These are phyloP conservation scores for Coregonus clupeaformis DNA, from an alignment of 2,113 vertebrate species.

Conservation along the genomic window DNA sequence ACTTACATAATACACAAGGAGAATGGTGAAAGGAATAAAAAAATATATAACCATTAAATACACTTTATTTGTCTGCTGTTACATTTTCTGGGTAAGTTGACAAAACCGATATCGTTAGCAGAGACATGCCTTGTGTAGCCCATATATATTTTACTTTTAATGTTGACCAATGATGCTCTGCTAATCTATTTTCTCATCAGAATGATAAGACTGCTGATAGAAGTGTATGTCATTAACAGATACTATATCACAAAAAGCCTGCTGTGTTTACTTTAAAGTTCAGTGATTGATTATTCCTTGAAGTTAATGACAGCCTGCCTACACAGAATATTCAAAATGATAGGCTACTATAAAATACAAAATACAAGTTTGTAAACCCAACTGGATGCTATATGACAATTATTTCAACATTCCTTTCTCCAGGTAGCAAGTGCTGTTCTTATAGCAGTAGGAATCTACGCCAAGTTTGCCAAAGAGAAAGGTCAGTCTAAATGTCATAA, in stretches of 20 bases:
- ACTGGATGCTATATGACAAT: not conserved
- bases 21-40: slow-evolving; percentile 43
- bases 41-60: slow-evolving; percentile 69
- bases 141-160: not conserved
- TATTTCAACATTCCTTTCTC: not conserved
- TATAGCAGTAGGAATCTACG: slow-evolving; percentile 77
- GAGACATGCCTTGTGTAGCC: too few relatives aligned
- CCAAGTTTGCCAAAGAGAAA: slow-evolving; percentile 79
- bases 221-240: not conserved
- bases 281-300: too few relatives aligned
- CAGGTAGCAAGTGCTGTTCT: slow-evolving; percentile 79
- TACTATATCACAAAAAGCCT: not conserved
- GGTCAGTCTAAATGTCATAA: slow-evolving; percentile 39
- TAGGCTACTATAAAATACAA: not conserved
- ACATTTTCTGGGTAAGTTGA: slow-evolving; percentile 76
- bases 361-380: not conserved
- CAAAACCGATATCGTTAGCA: too few relatives aligned
- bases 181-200: not conserved
- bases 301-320: too few relatives aligned
- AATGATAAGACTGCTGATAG: not conserved
- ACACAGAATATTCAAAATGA: too few relatives aligned
- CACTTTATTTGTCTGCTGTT: slow-evolving; percentile 75
- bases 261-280: too few relatives aligned
- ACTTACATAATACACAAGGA: too few relatives aligned
- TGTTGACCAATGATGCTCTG: not conserved